Conservation (phyloP, 1,140 invertebrate species). For the Drosophila littoralis region DNA sequence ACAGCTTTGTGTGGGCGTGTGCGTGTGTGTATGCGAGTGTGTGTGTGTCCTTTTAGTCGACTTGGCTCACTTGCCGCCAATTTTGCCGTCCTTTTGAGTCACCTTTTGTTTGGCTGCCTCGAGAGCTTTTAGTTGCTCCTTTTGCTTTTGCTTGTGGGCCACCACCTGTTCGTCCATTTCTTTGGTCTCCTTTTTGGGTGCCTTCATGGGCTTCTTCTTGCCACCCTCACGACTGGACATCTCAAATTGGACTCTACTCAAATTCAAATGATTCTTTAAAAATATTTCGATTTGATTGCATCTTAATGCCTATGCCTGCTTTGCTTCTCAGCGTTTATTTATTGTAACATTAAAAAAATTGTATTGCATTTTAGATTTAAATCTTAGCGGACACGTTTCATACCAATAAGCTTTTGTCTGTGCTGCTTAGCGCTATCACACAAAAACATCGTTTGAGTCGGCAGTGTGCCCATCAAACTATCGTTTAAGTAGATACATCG, state of each 20-base stretch:
- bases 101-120: slow-evolving; percentile 92
- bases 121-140: slow-evolving; percentile 92
- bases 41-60: no score
- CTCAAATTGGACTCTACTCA: not conserved
- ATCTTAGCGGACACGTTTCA: no score
- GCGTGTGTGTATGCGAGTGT: not conserved
- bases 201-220: slow-evolving; percentile 95
- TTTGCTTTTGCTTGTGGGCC: slow-evolving; percentile 89
- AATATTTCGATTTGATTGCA: no score
- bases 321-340: not conserved
- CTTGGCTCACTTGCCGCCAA: slow-evolving; percentile 85
- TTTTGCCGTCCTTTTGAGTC: slow-evolving; percentile 86
- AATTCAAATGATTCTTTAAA: no score
- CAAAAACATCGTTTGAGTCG: not conserved
- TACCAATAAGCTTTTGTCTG: slow-evolving; percentile 3
- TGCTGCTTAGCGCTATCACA: not conserved
- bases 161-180: slow-evolving; percentile 92
- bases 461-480: not conserved
- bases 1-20: not conserved
- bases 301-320: not conserved
- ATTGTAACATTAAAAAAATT: not conserved
- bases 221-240: slow-evolving; percentile 94
- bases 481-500: not conserved
- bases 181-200: slow-evolving; percentile 91
- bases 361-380: not conserved